Evolutionary conservation across 2,797 vertebrate genomes (phyloP).

Genomic region (Catharus ustulatus): DNA sequence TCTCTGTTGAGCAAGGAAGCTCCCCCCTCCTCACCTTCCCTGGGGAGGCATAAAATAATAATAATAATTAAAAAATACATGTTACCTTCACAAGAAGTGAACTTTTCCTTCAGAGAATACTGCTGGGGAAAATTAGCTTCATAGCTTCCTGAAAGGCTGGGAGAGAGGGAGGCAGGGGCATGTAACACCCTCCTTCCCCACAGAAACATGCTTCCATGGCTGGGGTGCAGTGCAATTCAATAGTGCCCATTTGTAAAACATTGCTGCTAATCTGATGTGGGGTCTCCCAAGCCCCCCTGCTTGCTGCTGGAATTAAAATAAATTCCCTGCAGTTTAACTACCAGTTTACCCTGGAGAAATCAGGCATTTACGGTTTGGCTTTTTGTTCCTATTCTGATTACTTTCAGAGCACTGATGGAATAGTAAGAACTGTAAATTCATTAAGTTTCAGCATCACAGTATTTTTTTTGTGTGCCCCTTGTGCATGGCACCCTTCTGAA

Average conservation of each 20-base stretch:
- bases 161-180: background rate
- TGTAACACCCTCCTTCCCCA: rapidly evolving
- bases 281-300: background rate
- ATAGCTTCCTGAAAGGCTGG: background rate
- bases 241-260: background rate
- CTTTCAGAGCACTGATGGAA: constrained; percentile 16
- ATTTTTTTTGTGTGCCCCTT: background rate
- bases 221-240: background rate
- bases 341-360: constrained; percentile 40
- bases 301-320: constrained; percentile 16
- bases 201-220: background rate
- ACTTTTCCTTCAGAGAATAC: constrained; percentile 18
- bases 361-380: constrained; percentile 16
- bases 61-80: constrained; percentile 41
- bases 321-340: constrained; percentile 25
- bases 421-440: constrained; percentile 33
- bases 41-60: constrained; percentile 40
- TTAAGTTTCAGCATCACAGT: background rate
- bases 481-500: background rate
- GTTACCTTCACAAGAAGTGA: constrained; percentile 15
- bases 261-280: background rate
- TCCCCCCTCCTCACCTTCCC: background rate
- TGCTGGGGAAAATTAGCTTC: background rate
- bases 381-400: constrained; percentile 40
- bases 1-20: constrained; percentile 47